Percentiles rank a stretch among this genome's conserved stretches.
phyloP scores from a whole-genome alignment of 2,888 invertebrate genomes.

The Pemphredon lugubris region DNA sequence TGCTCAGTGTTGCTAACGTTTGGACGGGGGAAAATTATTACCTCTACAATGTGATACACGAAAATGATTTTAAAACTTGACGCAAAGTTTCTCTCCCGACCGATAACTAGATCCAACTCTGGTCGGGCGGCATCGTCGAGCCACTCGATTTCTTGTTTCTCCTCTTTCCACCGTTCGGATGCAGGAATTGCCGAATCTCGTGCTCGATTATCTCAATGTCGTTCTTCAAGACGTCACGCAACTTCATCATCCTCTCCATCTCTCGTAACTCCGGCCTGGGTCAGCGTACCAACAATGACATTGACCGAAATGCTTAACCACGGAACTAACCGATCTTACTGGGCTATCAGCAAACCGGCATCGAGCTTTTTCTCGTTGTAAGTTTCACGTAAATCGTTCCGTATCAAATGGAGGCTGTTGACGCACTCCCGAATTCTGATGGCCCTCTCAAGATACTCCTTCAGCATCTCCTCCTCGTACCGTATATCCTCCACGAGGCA shows the following conservation, averaged over 20 bases:
- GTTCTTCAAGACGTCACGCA: conserved; percentile 44
- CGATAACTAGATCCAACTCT: too few relatives aligned
- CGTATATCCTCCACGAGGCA: conserved; percentile 54
- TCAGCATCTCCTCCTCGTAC: conserved; percentile 40
- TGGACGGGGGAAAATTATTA: too few relatives aligned
- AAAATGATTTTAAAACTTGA: too few relatives aligned
- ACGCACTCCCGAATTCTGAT: conserved; percentile 38
- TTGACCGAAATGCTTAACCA: conserved; percentile 26
- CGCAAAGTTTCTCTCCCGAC: too few relatives aligned
- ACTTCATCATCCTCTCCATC: conserved; percentile 62
- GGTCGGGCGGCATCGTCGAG: not conserved
- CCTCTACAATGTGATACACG: too few relatives aligned
- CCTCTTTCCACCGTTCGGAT: conserved; percentile 1
- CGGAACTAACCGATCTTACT: conserved; percentile 54
- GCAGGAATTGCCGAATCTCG: conserved; percentile 30
- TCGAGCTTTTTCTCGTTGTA: conserved; percentile 47
- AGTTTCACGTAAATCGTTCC: conserved; percentile 46
- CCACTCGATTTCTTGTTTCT: not conserved
- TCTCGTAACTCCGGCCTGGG: conserved; percentile 54
- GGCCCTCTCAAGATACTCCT: conserved; percentile 24
- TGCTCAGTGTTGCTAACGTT: too few relatives aligned
- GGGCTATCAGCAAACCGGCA: conserved; percentile 65
- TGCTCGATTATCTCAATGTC: conserved; percentile 42
- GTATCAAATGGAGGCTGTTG: conserved; percentile 41
- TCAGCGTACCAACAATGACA: conserved; percentile 33